Conservation (phyloP, 2,113 vertebrate species). For the Thinocorus orbignyianus region DNA sequence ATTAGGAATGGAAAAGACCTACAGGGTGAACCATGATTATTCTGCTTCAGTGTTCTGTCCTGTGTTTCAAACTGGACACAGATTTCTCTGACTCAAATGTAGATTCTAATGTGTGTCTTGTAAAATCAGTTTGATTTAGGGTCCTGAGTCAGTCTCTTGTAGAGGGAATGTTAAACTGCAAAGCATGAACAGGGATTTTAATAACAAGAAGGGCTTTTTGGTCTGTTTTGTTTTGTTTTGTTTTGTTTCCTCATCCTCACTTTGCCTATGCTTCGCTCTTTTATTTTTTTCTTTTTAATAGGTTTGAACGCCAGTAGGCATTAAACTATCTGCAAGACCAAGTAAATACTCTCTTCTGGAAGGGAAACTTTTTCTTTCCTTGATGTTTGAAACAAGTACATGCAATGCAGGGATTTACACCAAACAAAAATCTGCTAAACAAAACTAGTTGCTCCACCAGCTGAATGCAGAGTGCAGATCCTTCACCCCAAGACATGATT, state of each 20-base stretch:
- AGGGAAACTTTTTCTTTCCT: background rate
- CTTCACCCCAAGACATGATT: background rate
- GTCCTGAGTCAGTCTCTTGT: background rate
- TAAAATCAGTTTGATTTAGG: background rate
- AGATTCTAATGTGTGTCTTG: background rate
- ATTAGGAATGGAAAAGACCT: slow-evolving; percentile 39
- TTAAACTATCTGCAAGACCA: background rate
- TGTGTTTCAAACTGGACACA: background rate
- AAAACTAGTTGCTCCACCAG: background rate
- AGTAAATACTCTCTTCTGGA: background rate
- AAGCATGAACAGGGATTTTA: background rate
- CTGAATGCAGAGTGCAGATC: background rate
- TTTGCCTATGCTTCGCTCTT: background rate
- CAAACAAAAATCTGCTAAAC: background rate
- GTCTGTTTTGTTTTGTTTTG: background rate
- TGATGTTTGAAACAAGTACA: background rate
- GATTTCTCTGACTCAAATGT: background rate
- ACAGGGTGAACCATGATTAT: background rate
- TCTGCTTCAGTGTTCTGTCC: background rate
- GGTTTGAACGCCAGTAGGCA: background rate
- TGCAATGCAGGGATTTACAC: background rate
- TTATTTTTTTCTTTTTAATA: background rate
- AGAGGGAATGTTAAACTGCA: background rate
- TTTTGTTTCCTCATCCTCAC: background rate
- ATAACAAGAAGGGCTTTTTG: background rate